A percentile compares a stretch with the other conserved stretches of the same genome.
These are phyloP conservation scores for Trachops cirrhosus DNA, from an alignment of 2,797 vertebrate species.

Conservation along the genomic window DNA sequence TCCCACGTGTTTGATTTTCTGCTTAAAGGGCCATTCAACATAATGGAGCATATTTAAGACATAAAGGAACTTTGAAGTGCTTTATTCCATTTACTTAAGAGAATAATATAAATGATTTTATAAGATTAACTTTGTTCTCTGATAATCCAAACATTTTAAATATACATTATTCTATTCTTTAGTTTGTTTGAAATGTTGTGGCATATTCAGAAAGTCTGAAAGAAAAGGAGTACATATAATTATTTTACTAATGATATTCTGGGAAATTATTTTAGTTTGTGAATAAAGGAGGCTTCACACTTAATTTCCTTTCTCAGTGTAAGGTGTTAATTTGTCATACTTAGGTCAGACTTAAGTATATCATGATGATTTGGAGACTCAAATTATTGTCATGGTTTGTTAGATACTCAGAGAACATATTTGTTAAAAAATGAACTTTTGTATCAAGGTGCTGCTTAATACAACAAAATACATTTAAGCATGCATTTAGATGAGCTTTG, in stretches of 20 bases:
- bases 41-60: background rate
- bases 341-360: background rate
- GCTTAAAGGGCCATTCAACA: background rate
- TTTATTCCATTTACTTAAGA: conserved; percentile 22
- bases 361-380: background rate
- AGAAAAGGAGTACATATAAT: background rate
- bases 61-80: conserved; percentile 2
- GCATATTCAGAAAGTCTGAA: background rate
- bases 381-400: background rate
- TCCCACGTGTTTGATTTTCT: background rate
- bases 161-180: background rate
- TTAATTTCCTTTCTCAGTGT: background rate
- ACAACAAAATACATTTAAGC: background rate
- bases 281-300: background rate
- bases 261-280: background rate
- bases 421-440: background rate
- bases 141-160: conserved; percentile 8
- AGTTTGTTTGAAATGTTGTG: conserved; percentile 21
- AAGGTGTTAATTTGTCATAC: background rate
- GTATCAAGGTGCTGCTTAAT: background rate
- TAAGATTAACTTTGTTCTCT: background rate
- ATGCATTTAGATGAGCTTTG: background rate
- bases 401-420: background rate
- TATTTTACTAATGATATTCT: background rate
- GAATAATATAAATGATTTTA: background rate